Conservation (phyloP, 2,888 invertebrate species). For the Andrena minutula region DNA sequence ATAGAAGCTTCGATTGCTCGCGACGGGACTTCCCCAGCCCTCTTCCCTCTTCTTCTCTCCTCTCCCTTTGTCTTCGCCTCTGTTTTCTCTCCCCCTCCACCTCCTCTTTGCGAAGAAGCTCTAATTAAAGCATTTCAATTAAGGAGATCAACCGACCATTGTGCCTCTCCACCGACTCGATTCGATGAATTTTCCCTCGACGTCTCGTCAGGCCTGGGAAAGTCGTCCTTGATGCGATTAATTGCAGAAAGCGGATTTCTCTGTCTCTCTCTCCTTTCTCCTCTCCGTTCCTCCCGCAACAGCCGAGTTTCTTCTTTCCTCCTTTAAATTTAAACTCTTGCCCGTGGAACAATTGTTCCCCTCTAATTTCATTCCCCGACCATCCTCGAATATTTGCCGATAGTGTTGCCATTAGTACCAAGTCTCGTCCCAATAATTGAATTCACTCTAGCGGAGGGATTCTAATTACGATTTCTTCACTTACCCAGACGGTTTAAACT, state of each 20-base stretch:
- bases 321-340: constrained; percentile 33
- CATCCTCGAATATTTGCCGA: constrained; percentile 8
- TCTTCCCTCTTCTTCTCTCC: not conserved
- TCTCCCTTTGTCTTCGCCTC: not conserved
- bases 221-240: constrained; percentile 66
- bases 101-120: constrained; percentile 8
- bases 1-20: constrained; percentile 28
- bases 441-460: not conserved
- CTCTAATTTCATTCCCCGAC: constrained; percentile 13
- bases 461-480: not conserved
- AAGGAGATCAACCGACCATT: constrained; percentile 65
- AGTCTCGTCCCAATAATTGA: not conserved
- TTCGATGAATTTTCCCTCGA: constrained; percentile 64
- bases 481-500: not conserved
- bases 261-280: constrained; percentile 16
- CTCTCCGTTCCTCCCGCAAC: not conserved
- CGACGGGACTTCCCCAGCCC: constrained; percentile 16
- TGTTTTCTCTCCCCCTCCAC: not conserved
- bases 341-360: not conserved
- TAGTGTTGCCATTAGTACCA: not conserved
- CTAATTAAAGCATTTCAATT: constrained; percentile 72
- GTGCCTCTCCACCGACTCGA: constrained; percentile 50
- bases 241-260: constrained; percentile 64
- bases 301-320: constrained; percentile 43
- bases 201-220: constrained; percentile 62